Conservation (phyloP, 2,888 invertebrate genomes). For the Dromius quadrimaculatus region DNA sequence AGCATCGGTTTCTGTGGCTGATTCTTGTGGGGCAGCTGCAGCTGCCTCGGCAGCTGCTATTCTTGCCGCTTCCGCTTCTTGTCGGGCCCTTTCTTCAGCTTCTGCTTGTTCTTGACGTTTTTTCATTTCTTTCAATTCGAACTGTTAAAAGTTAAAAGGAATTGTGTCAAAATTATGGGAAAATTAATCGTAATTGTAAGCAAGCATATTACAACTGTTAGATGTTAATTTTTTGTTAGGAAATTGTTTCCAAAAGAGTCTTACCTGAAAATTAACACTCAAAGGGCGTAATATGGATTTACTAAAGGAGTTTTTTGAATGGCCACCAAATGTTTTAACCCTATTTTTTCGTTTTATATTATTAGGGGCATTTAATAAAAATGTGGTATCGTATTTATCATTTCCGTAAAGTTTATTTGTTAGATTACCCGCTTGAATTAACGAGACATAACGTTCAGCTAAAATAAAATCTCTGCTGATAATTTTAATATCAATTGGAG, state of each 20-base stretch:
- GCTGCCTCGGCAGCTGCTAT: conserved; percentile 71
- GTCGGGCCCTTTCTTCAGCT: conserved; percentile 72
- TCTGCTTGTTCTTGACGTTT: conserved; percentile 80
- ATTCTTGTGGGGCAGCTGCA: conserved; percentile 67
- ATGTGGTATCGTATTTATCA: conserved; percentile 33
- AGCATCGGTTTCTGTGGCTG: conserved; percentile 63
- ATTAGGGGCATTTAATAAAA: conserved; percentile 35
- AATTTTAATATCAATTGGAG: conserved; percentile 55
- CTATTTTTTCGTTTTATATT: conserved; percentile 34
- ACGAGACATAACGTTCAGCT: conserved; percentile 58
- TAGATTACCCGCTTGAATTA: conserved; percentile 55
- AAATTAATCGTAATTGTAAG: conserved; percentile 15
- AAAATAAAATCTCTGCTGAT: conserved; percentile 60
- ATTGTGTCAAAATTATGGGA: background rate
- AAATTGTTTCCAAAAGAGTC: conserved; percentile 2
- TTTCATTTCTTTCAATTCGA: conserved; percentile 96
- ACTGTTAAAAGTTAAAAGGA: conserved; percentile 70
- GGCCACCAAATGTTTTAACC: conserved; percentile 41
- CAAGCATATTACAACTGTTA: background rate
- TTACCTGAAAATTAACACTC: conserved; percentile 42
- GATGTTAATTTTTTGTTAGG: conserved; percentile 1
- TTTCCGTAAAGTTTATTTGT: background rate
- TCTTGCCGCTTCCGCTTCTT: conserved; percentile 77
- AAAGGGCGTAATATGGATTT: conserved; percentile 37
- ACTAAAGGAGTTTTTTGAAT: conserved; percentile 31